Evolutionary conservation across 1,140 invertebrate genomes (phyloP).

Genomic region (Nilaparvata lugens): DNA sequence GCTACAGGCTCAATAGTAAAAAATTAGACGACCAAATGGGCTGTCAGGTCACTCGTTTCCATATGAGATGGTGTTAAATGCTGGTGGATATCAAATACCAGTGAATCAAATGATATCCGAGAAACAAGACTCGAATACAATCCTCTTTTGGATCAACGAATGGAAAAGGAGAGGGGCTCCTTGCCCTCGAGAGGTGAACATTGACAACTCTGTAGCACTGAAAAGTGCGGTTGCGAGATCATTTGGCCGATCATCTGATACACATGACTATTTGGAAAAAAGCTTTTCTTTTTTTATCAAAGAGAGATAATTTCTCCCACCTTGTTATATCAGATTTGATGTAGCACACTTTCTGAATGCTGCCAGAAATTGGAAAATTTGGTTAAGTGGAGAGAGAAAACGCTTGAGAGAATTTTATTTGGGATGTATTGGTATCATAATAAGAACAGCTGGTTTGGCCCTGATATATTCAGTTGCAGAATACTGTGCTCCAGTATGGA

Average conservation of each 20-base stretch:
- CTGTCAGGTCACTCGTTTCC: slow-evolving; percentile 1
- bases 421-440: not conserved
- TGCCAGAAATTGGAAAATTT: slow-evolving; percentile 1
- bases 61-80: not conserved
- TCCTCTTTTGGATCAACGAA: slow-evolving; percentile 4
- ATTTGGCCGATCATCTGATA: not conserved
- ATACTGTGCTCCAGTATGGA: too few relatives aligned
- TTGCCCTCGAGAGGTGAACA: not conserved
- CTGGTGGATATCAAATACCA: not conserved
- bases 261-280: not conserved
- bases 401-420: slow-evolving; percentile 5
- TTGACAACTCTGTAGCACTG: slow-evolving; percentile 4
- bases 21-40: not conserved
- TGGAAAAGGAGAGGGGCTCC: not conserved
- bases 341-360: slow-evolving; percentile 3
- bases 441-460: not conserved
- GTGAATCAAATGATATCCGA: slow-evolving; percentile 7
- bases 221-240: slow-evolving; percentile 1
- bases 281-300: not conserved
- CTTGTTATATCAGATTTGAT: slow-evolving; percentile 1
- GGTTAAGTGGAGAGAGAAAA: not conserved
- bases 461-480: too few relatives aligned
- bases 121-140: slow-evolving; percentile 6
- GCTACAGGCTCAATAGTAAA: not conserved
- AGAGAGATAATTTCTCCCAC: not conserved